These are phyloP conservation scores for Mamestra configurata DNA, from an alignment of 1,140 invertebrate genomes.

Conservation along the genomic window DNA sequence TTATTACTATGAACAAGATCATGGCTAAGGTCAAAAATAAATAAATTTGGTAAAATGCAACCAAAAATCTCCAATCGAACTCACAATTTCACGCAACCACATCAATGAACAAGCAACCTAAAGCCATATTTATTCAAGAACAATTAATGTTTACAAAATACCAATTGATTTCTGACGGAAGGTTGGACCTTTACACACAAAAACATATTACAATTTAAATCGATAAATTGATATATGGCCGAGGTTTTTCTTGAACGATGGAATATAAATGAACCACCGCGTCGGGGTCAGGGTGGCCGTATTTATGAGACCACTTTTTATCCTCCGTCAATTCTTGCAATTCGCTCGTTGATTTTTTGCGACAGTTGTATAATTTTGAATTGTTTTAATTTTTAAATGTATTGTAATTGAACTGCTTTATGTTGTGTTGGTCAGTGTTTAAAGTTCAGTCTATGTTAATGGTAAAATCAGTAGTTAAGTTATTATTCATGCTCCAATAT, in stretches of 20 bases:
- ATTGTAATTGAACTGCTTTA: background rate
- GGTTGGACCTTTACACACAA: slow-evolving; percentile 44
- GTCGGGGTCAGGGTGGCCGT: slow-evolving; percentile 53
- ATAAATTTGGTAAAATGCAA: background rate
- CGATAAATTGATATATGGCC: slow-evolving; percentile 50
- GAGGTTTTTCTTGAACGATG: slow-evolving; percentile 38
- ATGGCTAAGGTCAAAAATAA: background rate
- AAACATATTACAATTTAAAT: slow-evolving; percentile 60
- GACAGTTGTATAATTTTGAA: slow-evolving; percentile 29
- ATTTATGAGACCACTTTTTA: slow-evolving; percentile 54
- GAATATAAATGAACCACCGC: slow-evolving; percentile 52
- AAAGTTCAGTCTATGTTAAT: background rate
- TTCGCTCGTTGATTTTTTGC: slow-evolving; percentile 47
- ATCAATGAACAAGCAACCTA: background rate
- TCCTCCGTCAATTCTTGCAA: background rate
- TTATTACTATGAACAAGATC: background rate
- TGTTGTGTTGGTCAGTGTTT: background rate
- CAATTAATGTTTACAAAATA: slow-evolving; percentile 59
- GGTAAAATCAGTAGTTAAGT: background rate
- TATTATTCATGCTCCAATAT: no score
- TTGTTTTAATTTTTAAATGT: slow-evolving; percentile 39
- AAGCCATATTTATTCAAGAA: slow-evolving; percentile 44
- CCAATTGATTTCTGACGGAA: slow-evolving; percentile 60
- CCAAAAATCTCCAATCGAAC: background rate
- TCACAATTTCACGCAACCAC: background rate